Percentiles rank a stretch among this genome's conserved stretches.
These are phyloP conservation scores for Carposina sasakii DNA, from an alignment of 1,140 invertebrate genomes.

Conservation along the genomic window DNA sequence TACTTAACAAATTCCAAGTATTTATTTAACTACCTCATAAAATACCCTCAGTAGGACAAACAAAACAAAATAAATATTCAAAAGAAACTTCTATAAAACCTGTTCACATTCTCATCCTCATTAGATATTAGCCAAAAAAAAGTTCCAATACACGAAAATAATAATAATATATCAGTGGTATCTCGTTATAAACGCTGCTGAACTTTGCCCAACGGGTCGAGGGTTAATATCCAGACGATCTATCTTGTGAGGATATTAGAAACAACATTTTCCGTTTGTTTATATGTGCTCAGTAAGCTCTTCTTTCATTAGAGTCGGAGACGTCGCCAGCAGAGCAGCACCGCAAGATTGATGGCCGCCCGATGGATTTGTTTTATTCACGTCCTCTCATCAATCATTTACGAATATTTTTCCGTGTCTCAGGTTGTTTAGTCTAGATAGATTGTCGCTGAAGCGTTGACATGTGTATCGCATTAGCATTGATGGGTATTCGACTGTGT, in stretches of 20 bases:
- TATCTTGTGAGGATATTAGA: conserved; percentile 57
- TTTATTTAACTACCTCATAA: too few relatives aligned
- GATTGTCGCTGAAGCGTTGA: conserved; percentile 59
- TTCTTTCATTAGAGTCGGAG: conserved; percentile 66
- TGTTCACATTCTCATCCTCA: too few relatives aligned
- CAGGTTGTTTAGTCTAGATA: conserved; percentile 69
- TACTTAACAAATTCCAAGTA: too few relatives aligned
- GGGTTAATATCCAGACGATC: conserved; percentile 32
- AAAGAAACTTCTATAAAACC: too few relatives aligned
- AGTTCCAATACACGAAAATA: too few relatives aligned
- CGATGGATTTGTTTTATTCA: conserved; percentile 70
- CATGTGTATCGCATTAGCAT: conserved; percentile 57
- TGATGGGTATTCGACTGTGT: too few relatives aligned
- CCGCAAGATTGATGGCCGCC: conserved; percentile 62
- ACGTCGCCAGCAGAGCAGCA: conserved; percentile 51
- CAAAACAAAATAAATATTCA: too few relatives aligned
- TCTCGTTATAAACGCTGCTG: too few relatives aligned
- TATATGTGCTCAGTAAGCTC: conserved; percentile 63
- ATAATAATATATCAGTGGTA: too few relatives aligned
- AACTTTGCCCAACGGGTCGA: too few relatives aligned
- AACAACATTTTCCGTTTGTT: conserved; percentile 64
- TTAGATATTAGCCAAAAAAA: too few relatives aligned
- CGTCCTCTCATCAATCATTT: conserved; percentile 68
- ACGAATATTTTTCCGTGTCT: conserved; percentile 70
- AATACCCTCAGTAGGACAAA: too few relatives aligned